phyloP scores from a whole-genome alignment of 1,140 invertebrate genomes.

The Microvelia longipes region DNA sequence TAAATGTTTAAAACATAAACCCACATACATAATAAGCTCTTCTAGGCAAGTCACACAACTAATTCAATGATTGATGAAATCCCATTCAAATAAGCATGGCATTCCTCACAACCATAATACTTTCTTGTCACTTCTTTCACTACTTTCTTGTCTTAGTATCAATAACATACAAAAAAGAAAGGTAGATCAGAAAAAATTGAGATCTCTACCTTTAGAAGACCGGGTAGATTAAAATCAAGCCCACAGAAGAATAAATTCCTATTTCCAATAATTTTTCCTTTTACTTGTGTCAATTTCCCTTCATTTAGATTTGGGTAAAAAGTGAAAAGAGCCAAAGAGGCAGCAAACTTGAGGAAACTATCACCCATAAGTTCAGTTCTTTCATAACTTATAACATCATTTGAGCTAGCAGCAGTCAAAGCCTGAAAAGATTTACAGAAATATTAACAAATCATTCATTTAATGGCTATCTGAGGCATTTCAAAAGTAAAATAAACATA shows the following conservation, averaged over 20 bases:
- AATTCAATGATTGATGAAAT: too few relatives aligned
- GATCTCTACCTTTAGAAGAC: constrained; percentile 28
- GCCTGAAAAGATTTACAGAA: constrained; percentile 37
- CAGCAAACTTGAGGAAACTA: constrained; percentile 69
- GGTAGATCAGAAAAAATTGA: too few relatives aligned
- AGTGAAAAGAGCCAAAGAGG: constrained; percentile 53
- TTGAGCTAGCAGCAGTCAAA: constrained; percentile 49
- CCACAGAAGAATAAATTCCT: constrained; percentile 57
- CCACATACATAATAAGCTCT: too few relatives aligned
- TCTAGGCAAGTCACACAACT: too few relatives aligned
- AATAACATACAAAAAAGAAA: too few relatives aligned
- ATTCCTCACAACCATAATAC: too few relatives aligned
- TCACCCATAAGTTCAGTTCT: constrained; percentile 74
- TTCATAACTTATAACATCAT: constrained; percentile 70
- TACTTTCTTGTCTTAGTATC: too few relatives aligned
- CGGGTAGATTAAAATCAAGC: constrained; percentile 31
- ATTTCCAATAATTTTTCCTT: constrained; percentile 64
- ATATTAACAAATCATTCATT: neutral
- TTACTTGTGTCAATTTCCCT: constrained; percentile 57
- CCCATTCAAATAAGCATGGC: too few relatives aligned
- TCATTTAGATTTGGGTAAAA: constrained; percentile 52
- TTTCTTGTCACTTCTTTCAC: too few relatives aligned
- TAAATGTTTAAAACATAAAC: too few relatives aligned
- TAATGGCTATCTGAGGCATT: too few relatives aligned
- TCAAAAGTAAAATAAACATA: neutral